Base-by-base conservation (phyloP, 2,888 invertebrate species). In the Stegana nigrithorax region DNA sequence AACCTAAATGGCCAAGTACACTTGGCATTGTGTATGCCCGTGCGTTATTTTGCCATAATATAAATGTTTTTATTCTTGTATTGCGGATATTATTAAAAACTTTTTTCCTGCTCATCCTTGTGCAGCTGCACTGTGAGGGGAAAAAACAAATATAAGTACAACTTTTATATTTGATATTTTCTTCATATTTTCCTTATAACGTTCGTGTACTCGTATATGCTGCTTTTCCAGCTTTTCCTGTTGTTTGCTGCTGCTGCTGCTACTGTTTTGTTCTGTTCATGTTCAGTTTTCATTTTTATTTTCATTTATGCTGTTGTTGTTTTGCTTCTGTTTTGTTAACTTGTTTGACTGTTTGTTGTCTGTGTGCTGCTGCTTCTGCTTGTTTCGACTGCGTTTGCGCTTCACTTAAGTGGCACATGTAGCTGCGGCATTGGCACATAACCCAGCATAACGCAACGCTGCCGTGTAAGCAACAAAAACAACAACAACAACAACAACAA, bases 61-160 rank as follows among this genome's bases (percentile, higher is more conserved):
- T 76, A 76, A 76, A 76, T 78, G 75, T 78, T 76, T 78, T 78
- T 76, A 76, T 78, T 76, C 77, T 77, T 76, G 75, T 78, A 76
- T 77, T 76, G 76, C 79, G 78, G 79, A 75, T 79, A 79, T 76
- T 76, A 76, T 76, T 77, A 76, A 76, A 76, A 76, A 76, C 70
- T 76, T 76, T 78, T 36, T 36, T 6, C 23, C n/a, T 39, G 7
- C 60, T 53, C 60, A 45, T 51, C 47, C 61, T 36, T 47, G 29
- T 29, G 59, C 44, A 32, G 6, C 17, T 51, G 47, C 59, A 36
- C 25, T 60, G 50, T 42, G 45, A 29, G 17, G 3, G 17, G 2
- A 39, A 45, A 45, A 45, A 45, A 45, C 2, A 42, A 42, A 14
- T 21, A 45, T 25, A 21, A 45, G 45, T 10, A 45, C 45, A 50